Evolutionary conservation across 2,797 vertebrate genomes (phyloP), one percentile per base, ranked within the genome.

Genomic region (Rhinoraja longicauda): DNA sequence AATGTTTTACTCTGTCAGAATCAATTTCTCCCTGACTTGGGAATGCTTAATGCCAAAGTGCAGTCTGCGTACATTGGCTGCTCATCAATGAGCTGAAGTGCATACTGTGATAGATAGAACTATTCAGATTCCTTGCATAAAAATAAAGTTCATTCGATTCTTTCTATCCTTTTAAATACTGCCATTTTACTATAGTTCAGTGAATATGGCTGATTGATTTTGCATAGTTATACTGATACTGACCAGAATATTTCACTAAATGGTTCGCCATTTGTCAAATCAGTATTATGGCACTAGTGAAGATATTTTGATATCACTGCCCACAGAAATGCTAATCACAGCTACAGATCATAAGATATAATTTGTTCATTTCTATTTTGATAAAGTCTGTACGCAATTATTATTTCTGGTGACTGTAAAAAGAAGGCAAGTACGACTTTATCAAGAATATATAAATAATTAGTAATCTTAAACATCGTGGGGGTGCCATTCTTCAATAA

Each of bases 281-380:
- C 36, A 75, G 13, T 92, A 72, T 92, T 70, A 45, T 75, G 45
- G 29, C 90, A 73, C 9, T 39, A 75, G 36, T 73, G 45, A 45
- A 73, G 7, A 88, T 36, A 21, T 88, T 21, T 67, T 88, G 59
- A 8, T 36, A 64, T 88, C n/a, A 15, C 10, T 36, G 76, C 17
- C 59, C 59, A 67, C 7, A 17, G 29, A 8, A 17, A 19, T 64
- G 84, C 53, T 88, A 59, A 88, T 88, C 59, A 67, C 17, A 12
- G n/a, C 59, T 59, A 64, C 84, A 88, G 15, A 67, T n/a, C n/a
- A 88, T 62, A 64, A 84, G 81, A 67, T 32, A n/a, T 77, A 12
- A n/a, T 78, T 88, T 67, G 82, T 29, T 64, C 17, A 39, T 78
- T 78, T 45, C 81, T 84, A 67, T 88, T 88, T 67, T 88, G 59